Percentiles rank a stretch among this genome's conserved stretches.
These are phyloP conservation scores for Phalacrocorax aristotelis DNA, from an alignment of 2,113 vertebrate species.

Conservation along the genomic window DNA sequence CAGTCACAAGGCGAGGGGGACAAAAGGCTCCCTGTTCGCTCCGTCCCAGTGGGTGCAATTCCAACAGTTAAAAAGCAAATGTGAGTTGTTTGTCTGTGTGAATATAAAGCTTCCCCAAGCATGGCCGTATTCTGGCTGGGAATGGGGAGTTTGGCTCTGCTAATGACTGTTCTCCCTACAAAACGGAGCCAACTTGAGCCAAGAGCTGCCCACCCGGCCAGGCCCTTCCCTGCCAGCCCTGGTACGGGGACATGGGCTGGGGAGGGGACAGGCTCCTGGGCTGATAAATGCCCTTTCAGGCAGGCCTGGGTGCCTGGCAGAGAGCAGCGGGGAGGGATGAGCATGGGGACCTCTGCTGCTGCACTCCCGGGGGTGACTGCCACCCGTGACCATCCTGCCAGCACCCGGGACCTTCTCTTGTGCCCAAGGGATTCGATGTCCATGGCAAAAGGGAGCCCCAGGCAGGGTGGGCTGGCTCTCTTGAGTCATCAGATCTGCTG, in stretches of 20 bases:
- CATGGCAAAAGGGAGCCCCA: background rate
- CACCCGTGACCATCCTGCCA: background rate
- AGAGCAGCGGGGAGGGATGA: fast-evolving
- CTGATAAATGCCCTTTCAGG: background rate
- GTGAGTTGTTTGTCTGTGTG: slow-evolving; percentile 48
- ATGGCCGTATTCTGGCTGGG: slow-evolving; percentile 34
- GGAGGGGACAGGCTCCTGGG: background rate
- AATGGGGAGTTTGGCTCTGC: slow-evolving; percentile 10
- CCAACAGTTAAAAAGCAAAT: slow-evolving; percentile 35
- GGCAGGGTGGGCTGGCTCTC: background rate
- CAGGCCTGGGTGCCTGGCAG: fast-evolving
- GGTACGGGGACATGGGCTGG: background rate
- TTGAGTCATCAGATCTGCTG: background rate
- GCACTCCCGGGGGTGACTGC: background rate
- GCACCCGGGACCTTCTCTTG: background rate
- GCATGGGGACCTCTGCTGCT: background rate
- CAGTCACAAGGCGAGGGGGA: slow-evolving; percentile 58
- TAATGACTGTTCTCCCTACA: slow-evolving; percentile 13
- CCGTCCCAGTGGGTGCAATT: slow-evolving; percentile 49
- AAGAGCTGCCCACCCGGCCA: background rate
- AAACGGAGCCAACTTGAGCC: background rate
- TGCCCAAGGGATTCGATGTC: background rate
- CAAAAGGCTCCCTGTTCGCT: slow-evolving; percentile 63
- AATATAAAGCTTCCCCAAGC: slow-evolving; percentile 34
- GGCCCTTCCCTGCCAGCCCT: fast-evolving